Base-by-base conservation (phyloP, 1,140 invertebrate species). In the Apis florea region DNA sequence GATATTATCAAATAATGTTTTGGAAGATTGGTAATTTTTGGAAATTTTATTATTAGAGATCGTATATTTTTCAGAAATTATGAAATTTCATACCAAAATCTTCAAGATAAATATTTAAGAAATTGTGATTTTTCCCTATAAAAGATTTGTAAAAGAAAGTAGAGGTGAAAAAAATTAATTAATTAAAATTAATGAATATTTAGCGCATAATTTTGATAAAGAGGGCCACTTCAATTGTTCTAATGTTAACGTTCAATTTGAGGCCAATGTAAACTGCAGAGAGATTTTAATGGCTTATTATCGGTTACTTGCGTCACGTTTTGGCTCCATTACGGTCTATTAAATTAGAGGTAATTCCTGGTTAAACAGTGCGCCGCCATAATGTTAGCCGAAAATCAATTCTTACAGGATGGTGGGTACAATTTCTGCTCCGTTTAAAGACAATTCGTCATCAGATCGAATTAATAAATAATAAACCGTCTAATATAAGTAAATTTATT, bases 341-440 rank as follows among this genome's bases (percentile, higher is more conserved):
- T 75, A 81, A 81, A 75, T 81, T 81, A 81, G 79, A 75, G 79
- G 79, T 81, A 81, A 81, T 81, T 81, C 79, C 79, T 81, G 79
- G 71, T 81, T 81, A 81, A 81, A 81, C 79, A 81, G 79, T 75
- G 72, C 47, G 54, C 61, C 72, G 72, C 79, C 54, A 75, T 75
- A 67, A 74, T 56, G 61, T 81, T 81, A 68, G 56, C 72, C 79
- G 79, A 67, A 81, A 75, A 81, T 81, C 78, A 74, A 74, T 80
- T 74, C 78, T 80, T 80, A 80, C 78, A 17, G 31, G 21, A 10
- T 19, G 47, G 9, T 24, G 19, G 31, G 31, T n/a, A 40, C 31
- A 40, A 40, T 40, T 40, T 40, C 31, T 40, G 5, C 5, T 6
- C 31, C 31, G 31, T 40, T 40, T 40, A 40, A 40, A 5, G 31